A percentile compares a stretch with the other conserved stretches of the same genome.
phyloP scores from a whole-genome alignment of 2,113 vertebrate species.

The Sarotherodon lohbergeri region DNA sequence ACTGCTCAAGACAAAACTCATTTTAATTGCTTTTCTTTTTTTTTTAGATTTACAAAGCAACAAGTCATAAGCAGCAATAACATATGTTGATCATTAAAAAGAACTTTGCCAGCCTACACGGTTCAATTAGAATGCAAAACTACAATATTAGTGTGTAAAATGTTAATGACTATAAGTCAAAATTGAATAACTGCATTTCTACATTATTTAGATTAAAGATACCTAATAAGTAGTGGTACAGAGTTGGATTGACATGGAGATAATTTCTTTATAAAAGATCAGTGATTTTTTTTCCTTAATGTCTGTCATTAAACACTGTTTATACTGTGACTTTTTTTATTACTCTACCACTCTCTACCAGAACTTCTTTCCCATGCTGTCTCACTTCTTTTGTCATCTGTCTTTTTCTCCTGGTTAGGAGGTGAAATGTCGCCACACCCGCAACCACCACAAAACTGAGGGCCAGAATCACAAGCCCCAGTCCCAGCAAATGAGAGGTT shows the following conservation, averaged over 20 bases:
- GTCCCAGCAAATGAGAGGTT: slow-evolving; percentile 56
- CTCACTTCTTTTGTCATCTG: not conserved
- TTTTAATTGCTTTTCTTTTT: not conserved
- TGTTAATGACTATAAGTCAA: not conserved
- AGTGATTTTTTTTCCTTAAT: not conserved
- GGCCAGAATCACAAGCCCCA: slow-evolving; percentile 66
- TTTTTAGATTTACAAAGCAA: not conserved
- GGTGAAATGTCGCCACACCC: slow-evolving; percentile 28
- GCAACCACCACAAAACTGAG: slow-evolving; percentile 43
- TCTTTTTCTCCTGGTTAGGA: slow-evolving; percentile 48
- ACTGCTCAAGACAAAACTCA: not conserved
- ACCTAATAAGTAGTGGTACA: not conserved
- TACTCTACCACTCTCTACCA: slow-evolving; percentile 51
- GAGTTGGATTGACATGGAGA: not conserved
- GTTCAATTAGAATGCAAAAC: not conserved
- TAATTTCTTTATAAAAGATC: not conserved
- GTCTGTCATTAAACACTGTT: not conserved
- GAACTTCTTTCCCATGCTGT: slow-evolving; percentile 65
- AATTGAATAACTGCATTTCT: not conserved
- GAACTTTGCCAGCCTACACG: not conserved
- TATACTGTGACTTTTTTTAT: slow-evolving; percentile 73
- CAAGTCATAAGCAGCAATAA: not conserved
- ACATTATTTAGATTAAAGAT: not conserved
- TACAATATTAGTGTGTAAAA: not conserved
- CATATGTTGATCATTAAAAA: not conserved